Evolutionary conservation across 64 coral and sea anemone species (phyloP), one percentile per base, ranked within the genome.

Genomic region (Actinia equina): DNA sequence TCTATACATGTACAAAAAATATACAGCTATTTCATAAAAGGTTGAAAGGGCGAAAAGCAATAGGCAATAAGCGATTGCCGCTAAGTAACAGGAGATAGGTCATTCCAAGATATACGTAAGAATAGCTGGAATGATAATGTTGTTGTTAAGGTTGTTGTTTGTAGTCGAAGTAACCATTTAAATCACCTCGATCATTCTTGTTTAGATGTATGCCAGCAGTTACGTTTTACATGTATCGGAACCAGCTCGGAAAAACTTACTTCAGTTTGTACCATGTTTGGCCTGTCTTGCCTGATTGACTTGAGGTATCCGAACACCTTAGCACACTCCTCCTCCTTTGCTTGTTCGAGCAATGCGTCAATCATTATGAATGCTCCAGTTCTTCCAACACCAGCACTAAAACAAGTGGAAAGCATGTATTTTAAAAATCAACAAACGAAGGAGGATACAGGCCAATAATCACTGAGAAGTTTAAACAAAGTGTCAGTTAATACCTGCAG

Each of bases 351-450:
- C 92, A 93, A 89, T 67, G 92, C 92, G 76, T 93, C 92, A 64
- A 93, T 93, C 3, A 18, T 86, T 20, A 93, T 86, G 69, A 69
- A 93, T 17, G 92, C 65, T 27, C 92, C 92, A 27, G 92, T 93
- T 86, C 92, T 71, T 55, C 92, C 92, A 25, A 93, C 87, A 27
- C 92, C 92, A 71, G 92, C 92, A 86, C 92, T 93, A 37, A 78
- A 63, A 51, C 64, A 25, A 43, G 80, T 59, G 46, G 30, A 64
- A 53, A 77, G 43, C 82, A 12, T 82, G 30, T 37, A 37, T 43
- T 59, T 82, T 65, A 56, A 17, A 56, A 77, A 89, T 7, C 51
- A 89, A 45, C 43, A 37, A 82, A 67, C 49, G 6, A 69, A 17
- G 15, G 79, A 82, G 4, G 30, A 20, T 10, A 52, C 64, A 43